These are phyloP conservation scores for Parnassius orleans DNA, from an alignment of 2,888 invertebrate genomes.

Conservation along the genomic window DNA sequence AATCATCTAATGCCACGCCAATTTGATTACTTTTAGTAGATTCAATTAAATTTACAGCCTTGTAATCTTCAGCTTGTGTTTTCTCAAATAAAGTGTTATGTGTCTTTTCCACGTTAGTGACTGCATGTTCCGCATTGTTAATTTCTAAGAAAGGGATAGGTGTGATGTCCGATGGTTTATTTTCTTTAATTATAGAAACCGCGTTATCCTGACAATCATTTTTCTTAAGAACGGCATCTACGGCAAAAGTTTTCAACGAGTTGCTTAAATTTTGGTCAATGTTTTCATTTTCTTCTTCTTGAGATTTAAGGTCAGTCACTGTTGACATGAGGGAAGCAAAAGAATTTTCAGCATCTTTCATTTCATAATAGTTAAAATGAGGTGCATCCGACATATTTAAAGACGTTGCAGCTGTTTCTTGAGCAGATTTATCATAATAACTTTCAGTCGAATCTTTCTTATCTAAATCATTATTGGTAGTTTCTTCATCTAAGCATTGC, in stretches of 20 bases:
- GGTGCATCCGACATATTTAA: slow-evolving; percentile 9
- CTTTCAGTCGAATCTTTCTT: not conserved
- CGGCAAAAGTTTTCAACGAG: not conserved
- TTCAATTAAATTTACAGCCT: too few relatives aligned
- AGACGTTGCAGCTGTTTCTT: slow-evolving; percentile 10
- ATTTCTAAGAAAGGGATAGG: slow-evolving; percentile 7
- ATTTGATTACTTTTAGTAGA: slow-evolving; percentile 1
- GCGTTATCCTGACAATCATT: not conserved
- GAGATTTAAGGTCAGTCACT: not conserved
- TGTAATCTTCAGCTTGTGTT: too few relatives aligned
- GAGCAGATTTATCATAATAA: not conserved
- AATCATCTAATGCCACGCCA: not conserved
- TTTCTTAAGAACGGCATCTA: not conserved
- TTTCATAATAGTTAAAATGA: slow-evolving; percentile 38
- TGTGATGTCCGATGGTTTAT: not conserved
- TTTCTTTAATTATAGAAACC: not conserved
- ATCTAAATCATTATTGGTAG: not conserved
- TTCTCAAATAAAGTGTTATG: too few relatives aligned
- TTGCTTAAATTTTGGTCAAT: not conserved
- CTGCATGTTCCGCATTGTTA: not conserved
- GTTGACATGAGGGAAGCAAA: slow-evolving; percentile 28
- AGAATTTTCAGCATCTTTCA: slow-evolving; percentile 44
- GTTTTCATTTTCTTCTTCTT: not conserved
- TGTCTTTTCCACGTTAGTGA: too few relatives aligned
- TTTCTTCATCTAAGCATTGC: not conserved